Evolutionary conservation across 2,113 vertebrate species (phyloP).

Genomic region (Herpailurus yagouaroundi): DNA sequence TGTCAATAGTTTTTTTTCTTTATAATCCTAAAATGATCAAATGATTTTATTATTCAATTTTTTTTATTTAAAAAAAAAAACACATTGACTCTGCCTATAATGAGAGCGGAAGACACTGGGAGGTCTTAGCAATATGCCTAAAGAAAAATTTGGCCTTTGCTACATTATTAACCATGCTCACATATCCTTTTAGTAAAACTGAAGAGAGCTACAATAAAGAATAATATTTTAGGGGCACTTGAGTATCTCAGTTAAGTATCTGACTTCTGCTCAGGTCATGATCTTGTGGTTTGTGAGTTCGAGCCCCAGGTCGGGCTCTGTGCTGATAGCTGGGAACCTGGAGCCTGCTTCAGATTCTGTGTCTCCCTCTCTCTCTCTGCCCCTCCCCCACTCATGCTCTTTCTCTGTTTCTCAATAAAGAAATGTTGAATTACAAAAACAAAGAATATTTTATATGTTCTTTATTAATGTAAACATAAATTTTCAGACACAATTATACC

Average conservation of each 20-base stretch:
- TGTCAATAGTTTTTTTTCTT: background rate
- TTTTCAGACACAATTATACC: background rate
- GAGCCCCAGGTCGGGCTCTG: no score
- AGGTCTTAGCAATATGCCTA: background rate
- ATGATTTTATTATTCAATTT: background rate
- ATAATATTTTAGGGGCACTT: background rate
- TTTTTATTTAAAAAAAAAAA: background rate
- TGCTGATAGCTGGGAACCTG: no score
- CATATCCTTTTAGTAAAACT: background rate
- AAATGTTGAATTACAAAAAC: no score
- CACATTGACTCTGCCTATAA: background rate
- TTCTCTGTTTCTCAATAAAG: no score
- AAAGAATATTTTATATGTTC: background rate
- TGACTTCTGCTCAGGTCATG: no score
- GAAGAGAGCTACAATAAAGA: background rate
- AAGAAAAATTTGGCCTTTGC: background rate
- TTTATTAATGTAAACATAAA: background rate
- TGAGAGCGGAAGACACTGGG: background rate
- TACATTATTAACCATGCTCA: rapidly evolving
- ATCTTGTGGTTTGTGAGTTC: no score
- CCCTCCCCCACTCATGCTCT: no score
- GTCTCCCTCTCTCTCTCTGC: no score
- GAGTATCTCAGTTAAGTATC: no score
- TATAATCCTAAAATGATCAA: background rate
- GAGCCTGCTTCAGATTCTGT: no score